Evolutionary conservation across 2,888 invertebrate genomes (phyloP), one percentile per base, ranked within the genome.

Genomic region (Melitaea athalia): DNA sequence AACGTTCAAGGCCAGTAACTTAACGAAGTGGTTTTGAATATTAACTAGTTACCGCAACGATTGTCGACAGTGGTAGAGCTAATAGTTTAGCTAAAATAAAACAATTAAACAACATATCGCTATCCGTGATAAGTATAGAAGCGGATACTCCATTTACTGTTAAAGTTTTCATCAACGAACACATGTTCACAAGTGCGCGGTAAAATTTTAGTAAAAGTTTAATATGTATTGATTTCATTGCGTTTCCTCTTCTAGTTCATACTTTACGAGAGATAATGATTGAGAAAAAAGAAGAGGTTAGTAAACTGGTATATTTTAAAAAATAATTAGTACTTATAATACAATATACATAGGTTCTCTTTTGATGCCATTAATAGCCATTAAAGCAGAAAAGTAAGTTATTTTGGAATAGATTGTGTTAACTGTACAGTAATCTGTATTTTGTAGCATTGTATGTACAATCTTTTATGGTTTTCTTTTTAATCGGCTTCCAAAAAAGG

Each of bases 231-330:
- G 14, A 49, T n/a, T 49, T 33, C n/a, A n/a, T 53, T 55, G 31
- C 14, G 14, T 5, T 33, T 55, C 12, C 24, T 10, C 33, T 55
- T 33, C 2, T 55, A 55, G n/a, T 5, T 11, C 4, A 15, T 3
- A 7, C 60, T 8, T 6, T 31, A 15, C 5, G 24, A 11, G 50
- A 14, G 33, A 66, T 61, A 45, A 60, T 53, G 60, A 45, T 17
- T 14, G 66, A 45, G 60, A 66, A 66, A 52, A 65, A 59, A 43
- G 60, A 66, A n/a, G 60, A 66, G 66, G 66, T 65, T 43, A 65
- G 65, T 65, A 31, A n/a, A 4, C 43, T 45, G 47, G 47, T 14
- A 5, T 38, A 38, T 42, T 5, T 38, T 59, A 7, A 38, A 38
- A 7, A 38, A 15, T n/a, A 17, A 17, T 17, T 17, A 5, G 24